phyloP scores from a whole-genome alignment of 1,140 invertebrate genomes.

The Phthorimaea operculella region DNA sequence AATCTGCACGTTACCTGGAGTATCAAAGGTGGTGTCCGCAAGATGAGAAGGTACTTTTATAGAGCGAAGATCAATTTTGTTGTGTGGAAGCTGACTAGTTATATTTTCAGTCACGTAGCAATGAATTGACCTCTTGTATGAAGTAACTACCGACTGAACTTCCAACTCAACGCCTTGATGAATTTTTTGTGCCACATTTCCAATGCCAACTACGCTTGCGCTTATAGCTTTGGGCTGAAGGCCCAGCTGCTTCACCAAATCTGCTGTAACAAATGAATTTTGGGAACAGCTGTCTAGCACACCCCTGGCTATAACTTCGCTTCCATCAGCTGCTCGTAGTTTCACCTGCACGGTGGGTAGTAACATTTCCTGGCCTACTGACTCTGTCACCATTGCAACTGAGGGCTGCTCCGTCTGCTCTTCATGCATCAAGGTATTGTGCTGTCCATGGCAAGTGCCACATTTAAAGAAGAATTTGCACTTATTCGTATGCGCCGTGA shows the following conservation, averaged over 20 bases:
- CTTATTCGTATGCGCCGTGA: background rate
- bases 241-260: background rate
- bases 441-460: background rate
- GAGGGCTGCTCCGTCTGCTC: background rate
- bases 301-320: background rate
- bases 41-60: background rate
- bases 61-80: background rate
- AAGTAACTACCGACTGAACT: constrained; percentile 1
- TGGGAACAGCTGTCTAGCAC: background rate
- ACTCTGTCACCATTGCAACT: background rate
- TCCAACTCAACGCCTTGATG: constrained; percentile 1
- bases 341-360: constrained; percentile 3
- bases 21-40: background rate
- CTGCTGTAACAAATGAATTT: background rate
- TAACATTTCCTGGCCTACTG: background rate
- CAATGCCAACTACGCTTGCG: constrained; percentile 1
- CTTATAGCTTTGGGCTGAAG: background rate
- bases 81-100: constrained; percentile 10
- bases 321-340: constrained; percentile 3
- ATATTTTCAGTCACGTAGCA: constrained; percentile 10
- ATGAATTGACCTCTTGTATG: constrained; percentile 1
- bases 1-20: constrained; percentile 8
- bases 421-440: constrained; percentile 8
- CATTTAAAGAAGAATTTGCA: constrained; percentile 11
- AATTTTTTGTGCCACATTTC: background rate